Evolutionary conservation across 2,888 invertebrate species (phyloP).

Genomic region (Andrena minutula): DNA sequence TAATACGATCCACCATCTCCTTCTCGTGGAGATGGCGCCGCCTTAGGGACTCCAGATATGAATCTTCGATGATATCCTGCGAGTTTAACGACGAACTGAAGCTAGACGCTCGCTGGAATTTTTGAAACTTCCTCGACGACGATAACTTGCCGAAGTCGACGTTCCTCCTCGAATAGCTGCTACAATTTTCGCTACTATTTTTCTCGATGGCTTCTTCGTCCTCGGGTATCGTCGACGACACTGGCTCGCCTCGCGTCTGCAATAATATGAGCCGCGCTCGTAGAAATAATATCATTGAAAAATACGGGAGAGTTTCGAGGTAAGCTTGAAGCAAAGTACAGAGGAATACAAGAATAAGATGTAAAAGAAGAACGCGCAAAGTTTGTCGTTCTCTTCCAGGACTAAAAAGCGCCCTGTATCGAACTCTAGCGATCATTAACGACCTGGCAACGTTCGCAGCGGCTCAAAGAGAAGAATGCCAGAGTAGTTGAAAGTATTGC

Average conservation of each 20-base stretch:
- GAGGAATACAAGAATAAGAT: background rate
- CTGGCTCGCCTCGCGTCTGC: slow-evolving; percentile 26
- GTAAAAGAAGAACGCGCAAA: background rate
- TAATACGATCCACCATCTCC: slow-evolving; percentile 69
- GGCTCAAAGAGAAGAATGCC: slow-evolving; percentile 7
- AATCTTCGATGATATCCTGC: slow-evolving; percentile 57
- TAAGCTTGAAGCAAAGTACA: too few relatives aligned
- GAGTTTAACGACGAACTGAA: slow-evolving; percentile 50
- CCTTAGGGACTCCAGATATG: slow-evolving; percentile 68
- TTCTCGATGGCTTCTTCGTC: background rate
- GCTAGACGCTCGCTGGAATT: slow-evolving; percentile 31
- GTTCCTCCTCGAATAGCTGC: slow-evolving; percentile 5
- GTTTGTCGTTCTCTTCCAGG: slow-evolving; percentile 1
- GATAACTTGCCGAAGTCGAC: slow-evolving; percentile 1
- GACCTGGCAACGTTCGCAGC: background rate
- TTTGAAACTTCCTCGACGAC: slow-evolving; percentile 18
- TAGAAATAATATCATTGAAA: background rate
- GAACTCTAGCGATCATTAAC: slow-evolving; percentile 10
- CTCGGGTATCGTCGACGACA: background rate
- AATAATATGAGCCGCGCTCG: background rate
- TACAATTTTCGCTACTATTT: background rate
- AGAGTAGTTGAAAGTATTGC: slow-evolving; percentile 5
- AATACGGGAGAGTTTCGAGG: background rate
- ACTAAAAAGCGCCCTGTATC: background rate
- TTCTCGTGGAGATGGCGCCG: slow-evolving; percentile 76